Evolutionary conservation across 1,140 invertebrate species (phyloP).

Genomic region (Heliconius congener): DNA sequence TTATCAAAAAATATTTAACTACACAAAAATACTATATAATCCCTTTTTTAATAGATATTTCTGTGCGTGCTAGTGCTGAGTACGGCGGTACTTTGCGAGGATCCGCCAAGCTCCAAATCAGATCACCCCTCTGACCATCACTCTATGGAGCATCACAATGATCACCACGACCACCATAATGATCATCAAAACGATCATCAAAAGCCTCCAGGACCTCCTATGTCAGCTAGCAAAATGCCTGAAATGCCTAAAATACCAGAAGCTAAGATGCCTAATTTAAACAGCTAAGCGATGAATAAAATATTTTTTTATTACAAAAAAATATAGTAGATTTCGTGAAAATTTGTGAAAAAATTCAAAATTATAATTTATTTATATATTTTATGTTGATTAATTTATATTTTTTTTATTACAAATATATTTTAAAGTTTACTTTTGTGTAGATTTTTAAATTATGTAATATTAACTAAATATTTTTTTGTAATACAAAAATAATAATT

Average conservation of each 20-base stretch:
- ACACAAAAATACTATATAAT: not conserved
- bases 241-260: constrained; percentile 27
- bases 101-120: constrained; percentile 18
- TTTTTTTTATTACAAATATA: not conserved
- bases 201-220: constrained; percentile 11
- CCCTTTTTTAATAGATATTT: constrained; percentile 30
- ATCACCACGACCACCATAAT: not conserved
- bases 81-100: constrained; percentile 34
- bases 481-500: not conserved
- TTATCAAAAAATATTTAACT: not conserved
- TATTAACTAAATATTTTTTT: not conserved
- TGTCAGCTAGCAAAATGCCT: constrained; percentile 17
- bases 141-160: not conserved
- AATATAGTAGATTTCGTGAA: not conserved
- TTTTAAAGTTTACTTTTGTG: not conserved
- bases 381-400: not conserved
- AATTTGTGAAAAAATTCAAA: not conserved
- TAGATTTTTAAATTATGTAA: not conserved
- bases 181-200: constrained; percentile 21
- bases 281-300: not conserved
- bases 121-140: constrained; percentile 6
- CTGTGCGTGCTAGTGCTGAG: constrained; percentile 38
- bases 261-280: not conserved
- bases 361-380: not conserved
- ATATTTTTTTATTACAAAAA: not conserved